phyloP scores from a whole-genome alignment of 2,888 invertebrate genomes.

The Opisthograptis luteolata region DNA sequence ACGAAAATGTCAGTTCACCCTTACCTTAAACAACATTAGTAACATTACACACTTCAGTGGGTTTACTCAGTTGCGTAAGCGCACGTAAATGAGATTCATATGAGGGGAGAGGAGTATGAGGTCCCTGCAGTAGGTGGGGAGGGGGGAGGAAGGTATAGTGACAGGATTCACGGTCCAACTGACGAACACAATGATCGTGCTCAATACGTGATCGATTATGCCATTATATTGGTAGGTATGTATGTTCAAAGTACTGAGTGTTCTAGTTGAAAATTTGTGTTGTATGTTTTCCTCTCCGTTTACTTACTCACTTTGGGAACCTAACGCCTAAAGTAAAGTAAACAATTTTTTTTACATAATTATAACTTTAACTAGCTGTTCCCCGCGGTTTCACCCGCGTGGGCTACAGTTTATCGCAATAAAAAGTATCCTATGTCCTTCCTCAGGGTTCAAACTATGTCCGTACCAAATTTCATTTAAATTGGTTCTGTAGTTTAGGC shows the following conservation, averaged over 20 bases:
- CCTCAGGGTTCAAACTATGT: too few species aligned
- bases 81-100: conserved; percentile 79
- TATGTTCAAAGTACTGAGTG: conserved; percentile 41
- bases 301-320: too few species aligned
- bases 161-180: conserved; percentile 83
- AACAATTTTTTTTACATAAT: too few species aligned
- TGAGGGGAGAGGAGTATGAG: conserved; percentile 52
- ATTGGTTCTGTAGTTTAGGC: too few species aligned
- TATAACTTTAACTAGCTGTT: too few species aligned
- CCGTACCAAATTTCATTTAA: too few species aligned
- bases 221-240: conserved; percentile 64
- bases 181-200: conserved; percentile 78
- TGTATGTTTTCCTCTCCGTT: too few species aligned
- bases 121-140: conserved; percentile 33
- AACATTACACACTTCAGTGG: conserved; percentile 71
- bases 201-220: conserved; percentile 83
- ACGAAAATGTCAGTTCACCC: conserved; percentile 40
- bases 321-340: too few species aligned
- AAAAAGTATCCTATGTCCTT: too few species aligned
- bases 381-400: too few species aligned
- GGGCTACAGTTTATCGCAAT: too few species aligned
- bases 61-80: conserved; percentile 79
- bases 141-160: conserved; percentile 59
- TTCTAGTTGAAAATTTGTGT: conserved; percentile 24
- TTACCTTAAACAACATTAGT: conserved; percentile 67